Conservation (phyloP, 2,113 vertebrate species). For the Hemicordylus capensis region DNA sequence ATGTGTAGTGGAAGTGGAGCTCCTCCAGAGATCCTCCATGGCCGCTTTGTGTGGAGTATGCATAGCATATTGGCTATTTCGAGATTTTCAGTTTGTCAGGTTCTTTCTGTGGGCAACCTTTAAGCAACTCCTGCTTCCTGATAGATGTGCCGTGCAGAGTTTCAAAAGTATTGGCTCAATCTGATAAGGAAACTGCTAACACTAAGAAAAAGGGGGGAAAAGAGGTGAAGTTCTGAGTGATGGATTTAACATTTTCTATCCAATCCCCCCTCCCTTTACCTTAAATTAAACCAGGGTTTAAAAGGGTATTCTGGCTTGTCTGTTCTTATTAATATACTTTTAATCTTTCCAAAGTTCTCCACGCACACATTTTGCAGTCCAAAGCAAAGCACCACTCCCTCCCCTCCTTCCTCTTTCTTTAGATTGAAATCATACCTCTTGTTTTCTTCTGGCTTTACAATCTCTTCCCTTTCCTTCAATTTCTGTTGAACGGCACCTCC, state of each 20-base stretch:
- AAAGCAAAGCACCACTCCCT: too few relatives aligned
- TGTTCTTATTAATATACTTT: background rate
- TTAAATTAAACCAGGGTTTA: background rate
- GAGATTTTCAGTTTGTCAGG: background rate
- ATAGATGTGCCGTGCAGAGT: background rate
- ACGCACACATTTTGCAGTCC: too few relatives aligned
- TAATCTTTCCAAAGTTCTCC: too few relatives aligned
- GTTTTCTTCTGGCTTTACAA: too few relatives aligned
- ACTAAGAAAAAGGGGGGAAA: background rate
- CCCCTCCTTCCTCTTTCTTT: too few relatives aligned
- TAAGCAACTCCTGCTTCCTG: background rate
- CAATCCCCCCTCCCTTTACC: background rate
- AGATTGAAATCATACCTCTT: too few relatives aligned
- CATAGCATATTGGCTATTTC: background rate
- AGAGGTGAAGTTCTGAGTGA: background rate
- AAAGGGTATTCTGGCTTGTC: background rate
- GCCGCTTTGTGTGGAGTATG: too few relatives aligned
- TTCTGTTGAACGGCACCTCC: too few relatives aligned
- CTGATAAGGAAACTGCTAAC: background rate
- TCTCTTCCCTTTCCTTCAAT: too few relatives aligned
- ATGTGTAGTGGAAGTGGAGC: too few relatives aligned
- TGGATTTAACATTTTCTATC: too few relatives aligned
- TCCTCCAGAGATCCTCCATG: too few relatives aligned
- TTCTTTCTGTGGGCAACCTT: background rate
- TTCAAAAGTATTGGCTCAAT: background rate